A percentile compares a stretch with the other conserved stretches of the same genome.
Conservation (phyloP, 92 coral and sea anemone species). For the Blastomussa wellsi region DNA sequence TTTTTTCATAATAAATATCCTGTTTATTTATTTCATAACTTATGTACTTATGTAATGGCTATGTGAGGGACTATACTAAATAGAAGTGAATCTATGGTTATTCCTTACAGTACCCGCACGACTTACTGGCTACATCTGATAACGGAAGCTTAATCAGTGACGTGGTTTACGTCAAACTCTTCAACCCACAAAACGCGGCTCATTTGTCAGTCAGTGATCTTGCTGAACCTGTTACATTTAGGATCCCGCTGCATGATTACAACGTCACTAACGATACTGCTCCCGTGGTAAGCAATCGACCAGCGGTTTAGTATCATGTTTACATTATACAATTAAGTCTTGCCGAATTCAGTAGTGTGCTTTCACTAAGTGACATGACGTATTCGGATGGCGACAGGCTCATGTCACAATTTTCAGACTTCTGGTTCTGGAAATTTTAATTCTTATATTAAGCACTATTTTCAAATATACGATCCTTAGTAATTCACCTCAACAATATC, state of each 20-base stretch:
- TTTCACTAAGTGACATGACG: too few species aligned
- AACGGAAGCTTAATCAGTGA: slow-evolving; percentile 72
- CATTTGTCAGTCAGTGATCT: slow-evolving; percentile 55
- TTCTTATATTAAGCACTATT: too few species aligned
- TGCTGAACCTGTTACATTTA: slow-evolving; percentile 49
- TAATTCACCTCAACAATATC: too few species aligned
- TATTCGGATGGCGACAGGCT: too few species aligned
- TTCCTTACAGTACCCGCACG: slow-evolving; percentile 67
- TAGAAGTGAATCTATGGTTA: background rate
- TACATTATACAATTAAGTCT: background rate
- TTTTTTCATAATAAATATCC: too few species aligned
- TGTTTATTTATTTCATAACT: too few species aligned
- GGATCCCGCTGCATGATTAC: slow-evolving; percentile 51
- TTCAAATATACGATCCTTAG: too few species aligned
- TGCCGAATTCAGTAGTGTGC: background rate
- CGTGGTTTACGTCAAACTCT: slow-evolving; percentile 72
- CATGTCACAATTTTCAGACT: too few species aligned
- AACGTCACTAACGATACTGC: background rate
- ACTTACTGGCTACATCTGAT: slow-evolving; percentile 51
- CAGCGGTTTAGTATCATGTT: background rate
- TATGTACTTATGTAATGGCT: too few species aligned
- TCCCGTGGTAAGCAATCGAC: background rate
- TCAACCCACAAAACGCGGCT: slow-evolving; percentile 81
- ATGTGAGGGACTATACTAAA: too few species aligned
- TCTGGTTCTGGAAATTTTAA: too few species aligned